These are phyloP conservation scores for Formica exsecta DNA, from an alignment of 1,140 invertebrate species.

Conservation along the genomic window DNA sequence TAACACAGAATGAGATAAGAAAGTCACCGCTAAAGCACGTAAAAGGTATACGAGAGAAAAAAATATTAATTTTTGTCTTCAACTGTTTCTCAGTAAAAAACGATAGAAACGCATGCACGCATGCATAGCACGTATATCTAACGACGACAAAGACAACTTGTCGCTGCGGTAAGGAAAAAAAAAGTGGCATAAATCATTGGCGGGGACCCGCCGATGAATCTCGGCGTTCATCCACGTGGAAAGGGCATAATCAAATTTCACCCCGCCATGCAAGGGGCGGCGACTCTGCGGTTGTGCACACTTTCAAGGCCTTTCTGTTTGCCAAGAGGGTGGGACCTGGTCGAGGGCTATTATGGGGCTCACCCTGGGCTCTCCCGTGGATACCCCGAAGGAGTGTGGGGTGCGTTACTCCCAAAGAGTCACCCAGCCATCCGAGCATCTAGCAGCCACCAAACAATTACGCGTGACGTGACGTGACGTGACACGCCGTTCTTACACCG, in stretches of 20 bases:
- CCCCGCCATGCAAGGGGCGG: conserved; percentile 77
- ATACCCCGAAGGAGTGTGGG: conserved; percentile 1
- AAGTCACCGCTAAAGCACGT: neutral
- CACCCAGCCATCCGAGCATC: conserved; percentile 56
- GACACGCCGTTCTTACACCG: conserved; percentile 34
- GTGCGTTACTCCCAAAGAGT: conserved; percentile 46
- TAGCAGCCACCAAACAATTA: conserved; percentile 65
- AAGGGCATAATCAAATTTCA: conserved; percentile 78
- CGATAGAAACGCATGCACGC: conserved; percentile 11
- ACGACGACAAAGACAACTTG: conserved; percentile 72
- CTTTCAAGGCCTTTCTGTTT: conserved; percentile 73
- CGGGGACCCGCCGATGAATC: conserved; percentile 72
- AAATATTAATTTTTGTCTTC: conserved; percentile 2
- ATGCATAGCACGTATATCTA: neutral
- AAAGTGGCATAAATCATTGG: conserved; percentile 69
- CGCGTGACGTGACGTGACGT: conserved; percentile 54
- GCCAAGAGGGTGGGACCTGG: conserved; percentile 71
- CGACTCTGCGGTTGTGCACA: conserved; percentile 76
- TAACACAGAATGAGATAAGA: neutral
- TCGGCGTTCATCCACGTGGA: conserved; percentile 72
- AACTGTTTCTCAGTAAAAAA: conserved; percentile 17
- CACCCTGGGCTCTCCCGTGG: conserved; percentile 57
- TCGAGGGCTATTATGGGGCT: conserved; percentile 77
- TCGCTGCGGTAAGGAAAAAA: conserved; percentile 65
- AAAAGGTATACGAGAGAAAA: neutral